Percentiles rank a stretch among this genome's conserved stretches.
Conservation (phyloP, 2,797 vertebrate genomes). For the Pitangus sulphuratus region DNA sequence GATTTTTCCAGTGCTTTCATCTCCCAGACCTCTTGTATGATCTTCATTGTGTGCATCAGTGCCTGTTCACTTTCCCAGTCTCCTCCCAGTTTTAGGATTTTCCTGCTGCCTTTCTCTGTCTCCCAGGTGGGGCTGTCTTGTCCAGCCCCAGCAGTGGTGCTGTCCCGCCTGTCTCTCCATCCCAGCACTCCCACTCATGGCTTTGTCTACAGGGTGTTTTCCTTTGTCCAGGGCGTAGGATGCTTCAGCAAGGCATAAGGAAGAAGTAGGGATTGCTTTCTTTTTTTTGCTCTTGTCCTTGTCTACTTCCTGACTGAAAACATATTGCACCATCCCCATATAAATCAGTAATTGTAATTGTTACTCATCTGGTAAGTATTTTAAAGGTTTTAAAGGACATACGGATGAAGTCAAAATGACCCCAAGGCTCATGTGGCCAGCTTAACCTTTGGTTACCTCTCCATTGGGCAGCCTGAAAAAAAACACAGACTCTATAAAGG, state of each 20-base stretch:
- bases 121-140: rapidly evolving
- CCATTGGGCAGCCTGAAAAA: neutral
- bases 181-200: rapidly evolving
- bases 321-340: neutral
- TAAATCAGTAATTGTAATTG: neutral
- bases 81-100: neutral
- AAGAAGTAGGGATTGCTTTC: neutral
- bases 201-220: neutral
- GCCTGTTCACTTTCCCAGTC: neutral
- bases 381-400: neutral
- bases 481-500: rapidly evolving
- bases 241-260: neutral
- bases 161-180: neutral
- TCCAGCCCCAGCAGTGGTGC: neutral
- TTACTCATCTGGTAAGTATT: neutral
- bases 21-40: neutral
- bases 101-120: neutral
- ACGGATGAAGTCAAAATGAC: neutral
- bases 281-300: neutral
- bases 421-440: neutral
- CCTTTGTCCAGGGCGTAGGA: neutral
- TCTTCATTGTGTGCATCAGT: neutral
- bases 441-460: neutral
- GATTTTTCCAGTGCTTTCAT: neutral
- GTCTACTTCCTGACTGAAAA: neutral